Evolutionary conservation across 92 coral and sea anemone species (phyloP), one percentile per base, ranked within the genome.

Genomic region (Siderastrea radians): DNA sequence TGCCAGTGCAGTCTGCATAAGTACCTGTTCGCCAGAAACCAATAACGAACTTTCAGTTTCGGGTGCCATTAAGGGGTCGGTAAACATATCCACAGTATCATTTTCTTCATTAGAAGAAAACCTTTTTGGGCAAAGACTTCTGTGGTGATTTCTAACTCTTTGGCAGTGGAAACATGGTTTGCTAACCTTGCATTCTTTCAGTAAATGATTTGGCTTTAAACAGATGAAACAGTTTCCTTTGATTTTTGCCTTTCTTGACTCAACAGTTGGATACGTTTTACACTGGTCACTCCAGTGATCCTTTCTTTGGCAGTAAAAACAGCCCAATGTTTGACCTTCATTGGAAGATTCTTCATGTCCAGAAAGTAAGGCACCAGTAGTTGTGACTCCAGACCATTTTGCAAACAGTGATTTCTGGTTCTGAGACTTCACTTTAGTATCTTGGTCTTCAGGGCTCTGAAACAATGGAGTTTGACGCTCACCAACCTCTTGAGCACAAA

Each of bases 281-380:
- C 86, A 68, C 61, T 82, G 63, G 86, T 69, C 77, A 69, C 78
- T 82, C 84, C 84, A 79, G 46, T 79, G 72, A 63, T 79, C 83
- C 72, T 60, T 79, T 79, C 51, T 79, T 61, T 79, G 83, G 54
- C 82, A 78, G 70, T 78, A 60, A 78, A 54, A 58, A 44, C 71
- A 78, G 69, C 70, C 83, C 83, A 12, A 8, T 19, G 26, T 60
- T 78, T 4, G 83, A 78, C 53, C 53, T 45, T 78, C 71, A 78
- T 19, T 77, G 51, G 82, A 10, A 55, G 82, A 14, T 58, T 55
- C 68, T 77, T 19, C 82, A 77, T 77, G 16, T 77, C 82, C 50
- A 77, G 82, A 77, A 77, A 77, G 82, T 77, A 77, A 53, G 51
- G 82, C 82, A 77, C 82, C 82, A 58, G 69, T 77, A 14, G 68